phyloP scores from a whole-genome alignment of 2,113 vertebrate genomes.

The Pangasianodon gigas region DNA sequence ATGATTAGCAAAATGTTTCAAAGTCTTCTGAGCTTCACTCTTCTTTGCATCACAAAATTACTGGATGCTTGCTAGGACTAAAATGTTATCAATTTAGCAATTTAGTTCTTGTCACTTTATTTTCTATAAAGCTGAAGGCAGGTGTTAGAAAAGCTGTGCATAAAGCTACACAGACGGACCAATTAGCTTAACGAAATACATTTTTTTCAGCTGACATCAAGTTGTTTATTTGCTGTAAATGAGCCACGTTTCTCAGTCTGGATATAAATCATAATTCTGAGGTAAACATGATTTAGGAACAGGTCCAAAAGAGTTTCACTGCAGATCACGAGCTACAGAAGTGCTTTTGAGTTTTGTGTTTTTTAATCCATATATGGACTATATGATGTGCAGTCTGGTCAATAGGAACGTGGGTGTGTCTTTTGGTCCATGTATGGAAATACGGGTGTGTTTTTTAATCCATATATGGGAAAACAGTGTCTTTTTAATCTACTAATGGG shows the following conservation, averaged over 20 bases:
- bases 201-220: not conserved
- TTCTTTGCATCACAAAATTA: not conserved
- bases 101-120: not conserved
- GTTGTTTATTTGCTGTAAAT: not conserved
- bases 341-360: not conserved
- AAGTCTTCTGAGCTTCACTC: not conserved
- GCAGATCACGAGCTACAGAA: not conserved
- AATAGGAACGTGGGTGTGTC: too few species aligned
- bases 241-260: not conserved
- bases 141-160: not conserved
- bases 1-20: not conserved
- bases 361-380: not conserved
- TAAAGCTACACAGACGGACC: not conserved
- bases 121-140: not conserved
- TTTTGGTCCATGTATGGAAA: not conserved
- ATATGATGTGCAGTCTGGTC: not conserved
- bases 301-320: not conserved
- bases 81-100: not conserved
- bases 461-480: not conserved
- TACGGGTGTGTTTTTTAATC: not conserved
- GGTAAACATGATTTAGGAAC: not conserved
- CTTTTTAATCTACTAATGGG: not conserved
- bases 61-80: not conserved
- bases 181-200: not conserved
- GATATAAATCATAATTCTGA: not conserved